These are phyloP conservation scores for Colostygia pectinataria DNA, from an alignment of 2,888 invertebrate genomes.

Conservation along the genomic window DNA sequence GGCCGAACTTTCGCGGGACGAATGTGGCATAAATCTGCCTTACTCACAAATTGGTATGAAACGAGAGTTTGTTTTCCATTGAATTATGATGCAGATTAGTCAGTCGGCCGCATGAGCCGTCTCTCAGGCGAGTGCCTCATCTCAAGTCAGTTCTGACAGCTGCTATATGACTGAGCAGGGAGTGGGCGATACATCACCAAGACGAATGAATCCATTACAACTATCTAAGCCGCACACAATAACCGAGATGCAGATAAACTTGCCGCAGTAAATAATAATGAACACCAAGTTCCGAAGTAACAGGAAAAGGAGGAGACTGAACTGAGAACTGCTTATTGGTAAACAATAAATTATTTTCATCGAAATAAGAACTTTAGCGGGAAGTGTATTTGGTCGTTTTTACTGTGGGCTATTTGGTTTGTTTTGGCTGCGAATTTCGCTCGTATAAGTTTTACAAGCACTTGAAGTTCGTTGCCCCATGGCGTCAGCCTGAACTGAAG, in stretches of 20 bases:
- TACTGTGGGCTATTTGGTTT: conserved; percentile 43
- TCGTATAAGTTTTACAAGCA: conserved; percentile 62
- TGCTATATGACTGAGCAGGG: conserved; percentile 47
- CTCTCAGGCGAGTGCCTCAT: conserved; percentile 10
- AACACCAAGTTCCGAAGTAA: conserved; percentile 41
- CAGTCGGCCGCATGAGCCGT: conserved; percentile 4
- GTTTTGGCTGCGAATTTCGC: conserved; percentile 75
- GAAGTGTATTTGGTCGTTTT: conserved; percentile 35
- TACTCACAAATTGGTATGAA: too few species aligned
- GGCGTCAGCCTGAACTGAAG: conserved; percentile 55
- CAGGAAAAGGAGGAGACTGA: conserved; percentile 46
- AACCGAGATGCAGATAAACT: conserved; percentile 39
- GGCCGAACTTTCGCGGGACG: too few species aligned
- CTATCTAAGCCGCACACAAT: conserved; percentile 36
- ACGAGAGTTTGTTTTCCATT: conserved; percentile 9
- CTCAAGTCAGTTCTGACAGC: conserved; percentile 42
- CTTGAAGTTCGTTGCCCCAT: conserved; percentile 61
- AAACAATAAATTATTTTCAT: conserved; percentile 4
- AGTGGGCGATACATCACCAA: conserved; percentile 52
- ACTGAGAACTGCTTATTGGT: conserved; percentile 29
- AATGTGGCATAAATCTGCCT: too few species aligned
- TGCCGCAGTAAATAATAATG: conserved; percentile 37
- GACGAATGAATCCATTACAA: conserved; percentile 54
- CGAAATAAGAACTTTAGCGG: conserved; percentile 4
- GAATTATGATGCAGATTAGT: conserved; percentile 20